Evolutionary conservation across 2,888 invertebrate species (phyloP).

Genomic region (Onthophagus sagittarius): DNA sequence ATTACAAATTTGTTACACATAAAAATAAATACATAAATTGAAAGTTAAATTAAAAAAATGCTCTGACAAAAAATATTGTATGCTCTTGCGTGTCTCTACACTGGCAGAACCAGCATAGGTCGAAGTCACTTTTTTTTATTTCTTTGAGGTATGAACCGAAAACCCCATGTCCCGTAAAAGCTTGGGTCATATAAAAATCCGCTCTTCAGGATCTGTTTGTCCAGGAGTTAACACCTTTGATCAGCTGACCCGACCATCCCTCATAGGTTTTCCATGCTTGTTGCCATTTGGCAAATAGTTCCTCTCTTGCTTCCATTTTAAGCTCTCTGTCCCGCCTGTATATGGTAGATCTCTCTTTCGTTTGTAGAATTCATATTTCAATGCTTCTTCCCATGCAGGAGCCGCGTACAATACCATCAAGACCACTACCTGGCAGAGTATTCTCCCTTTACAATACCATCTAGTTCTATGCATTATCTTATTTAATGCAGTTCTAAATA

Average conservation of each 20-base stretch:
- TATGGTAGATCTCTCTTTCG: too few species aligned
- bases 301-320: background rate
- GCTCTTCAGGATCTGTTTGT: background rate
- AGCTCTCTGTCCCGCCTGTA: background rate
- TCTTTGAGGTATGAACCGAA: too few species aligned
- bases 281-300: too few species aligned
- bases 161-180: too few species aligned
- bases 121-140: background rate
- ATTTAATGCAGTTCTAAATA: too few species aligned
- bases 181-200: background rate
- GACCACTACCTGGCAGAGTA: background rate
- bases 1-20: too few species aligned
- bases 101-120: too few species aligned
- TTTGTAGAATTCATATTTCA: background rate
- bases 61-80: too few species aligned
- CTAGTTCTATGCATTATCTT: background rate
- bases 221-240: background rate
- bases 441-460: background rate
- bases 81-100: background rate
- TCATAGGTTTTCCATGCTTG: too few species aligned
- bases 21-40: too few species aligned
- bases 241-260: background rate
- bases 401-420: background rate
- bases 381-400: background rate
- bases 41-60: too few species aligned